Percentiles rank a stretch among this genome's conserved stretches.
These are phyloP conservation scores for Pteria penguin DNA, from an alignment of 2,888 invertebrate genomes.

Conservation along the genomic window DNA sequence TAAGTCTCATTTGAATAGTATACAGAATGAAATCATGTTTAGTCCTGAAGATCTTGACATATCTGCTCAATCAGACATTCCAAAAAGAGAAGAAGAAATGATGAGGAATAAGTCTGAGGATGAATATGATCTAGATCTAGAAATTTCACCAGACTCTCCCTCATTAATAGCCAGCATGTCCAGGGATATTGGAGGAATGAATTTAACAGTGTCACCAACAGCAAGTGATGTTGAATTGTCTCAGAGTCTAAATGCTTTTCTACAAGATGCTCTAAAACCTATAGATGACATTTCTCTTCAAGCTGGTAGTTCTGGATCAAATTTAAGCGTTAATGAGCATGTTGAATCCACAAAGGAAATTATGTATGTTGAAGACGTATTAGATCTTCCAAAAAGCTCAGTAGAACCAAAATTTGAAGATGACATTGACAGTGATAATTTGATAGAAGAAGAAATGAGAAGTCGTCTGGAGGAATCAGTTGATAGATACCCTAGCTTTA, in stretches of 20 bases:
- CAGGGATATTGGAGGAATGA: slow-evolving; percentile 7
- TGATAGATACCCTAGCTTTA: slow-evolving; percentile 8
- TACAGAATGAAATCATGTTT: background rate
- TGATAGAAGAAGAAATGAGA: background rate
- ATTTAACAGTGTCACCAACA: slow-evolving; percentile 25
- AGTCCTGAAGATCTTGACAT: background rate
- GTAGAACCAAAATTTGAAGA: background rate
- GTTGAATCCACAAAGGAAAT: background rate
- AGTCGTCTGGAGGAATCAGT: background rate
- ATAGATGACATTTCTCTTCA: slow-evolving; percentile 53
- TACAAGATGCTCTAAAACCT: slow-evolving; percentile 54
- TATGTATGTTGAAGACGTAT: background rate
- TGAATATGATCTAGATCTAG: slow-evolving; percentile 7
- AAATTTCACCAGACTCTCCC: slow-evolving; percentile 31
- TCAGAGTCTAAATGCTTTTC: slow-evolving; percentile 33
- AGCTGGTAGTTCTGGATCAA: slow-evolving; percentile 29
- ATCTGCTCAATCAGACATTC: background rate
- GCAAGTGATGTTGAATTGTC: slow-evolving; percentile 21
- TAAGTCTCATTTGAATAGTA: background rate
- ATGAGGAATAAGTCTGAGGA: background rate
- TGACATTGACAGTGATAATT: background rate
- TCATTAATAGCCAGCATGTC: slow-evolving; percentile 24
- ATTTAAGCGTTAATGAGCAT: background rate
- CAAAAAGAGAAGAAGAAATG: background rate
- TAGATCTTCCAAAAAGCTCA: background rate